Evolutionary conservation across 2,888 invertebrate genomes (phyloP).

Genomic region (Ganaspis brasiliensis): DNA sequence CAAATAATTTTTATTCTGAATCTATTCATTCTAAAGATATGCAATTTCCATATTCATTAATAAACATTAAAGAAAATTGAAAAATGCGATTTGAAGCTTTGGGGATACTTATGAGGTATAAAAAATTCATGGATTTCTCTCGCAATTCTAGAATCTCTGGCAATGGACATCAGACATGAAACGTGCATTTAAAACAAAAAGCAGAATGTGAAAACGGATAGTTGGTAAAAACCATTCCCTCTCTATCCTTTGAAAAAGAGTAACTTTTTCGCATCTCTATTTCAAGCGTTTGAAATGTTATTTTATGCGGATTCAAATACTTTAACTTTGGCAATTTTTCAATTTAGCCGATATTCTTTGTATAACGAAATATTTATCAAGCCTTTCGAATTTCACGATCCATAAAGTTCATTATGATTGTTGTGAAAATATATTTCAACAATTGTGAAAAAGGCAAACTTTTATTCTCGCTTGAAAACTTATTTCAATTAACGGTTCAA

Average conservation of each 20-base stretch:
- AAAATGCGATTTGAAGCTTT: not conserved
- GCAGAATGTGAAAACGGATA: not conserved
- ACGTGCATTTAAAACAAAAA: not conserved
- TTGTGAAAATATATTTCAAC: too few relatives aligned
- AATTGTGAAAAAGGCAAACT: too few relatives aligned
- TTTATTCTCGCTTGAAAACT: too few relatives aligned
- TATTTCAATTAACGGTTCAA: too few relatives aligned
- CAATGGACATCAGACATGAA: not conserved
- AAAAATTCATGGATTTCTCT: not conserved
- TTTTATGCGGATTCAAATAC: conserved; percentile 4
- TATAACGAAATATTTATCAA: too few relatives aligned
- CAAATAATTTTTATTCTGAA: too few relatives aligned
- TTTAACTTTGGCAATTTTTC: not conserved
- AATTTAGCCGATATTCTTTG: not conserved
- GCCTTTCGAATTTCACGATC: too few relatives aligned
- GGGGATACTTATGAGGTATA: not conserved
- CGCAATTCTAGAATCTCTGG: not conserved
- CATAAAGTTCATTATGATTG: too few relatives aligned
- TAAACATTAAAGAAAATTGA: not conserved
- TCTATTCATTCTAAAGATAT: too few relatives aligned
- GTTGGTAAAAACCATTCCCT: not conserved
- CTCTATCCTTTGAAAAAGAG: not conserved
- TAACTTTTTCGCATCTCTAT: not conserved
- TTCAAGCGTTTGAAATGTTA: not conserved
- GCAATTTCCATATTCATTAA: not conserved